These are phyloP conservation scores for Lepeophtheirus salmonis DNA, from an alignment of 1,140 invertebrate species.

Conservation along the genomic window DNA sequence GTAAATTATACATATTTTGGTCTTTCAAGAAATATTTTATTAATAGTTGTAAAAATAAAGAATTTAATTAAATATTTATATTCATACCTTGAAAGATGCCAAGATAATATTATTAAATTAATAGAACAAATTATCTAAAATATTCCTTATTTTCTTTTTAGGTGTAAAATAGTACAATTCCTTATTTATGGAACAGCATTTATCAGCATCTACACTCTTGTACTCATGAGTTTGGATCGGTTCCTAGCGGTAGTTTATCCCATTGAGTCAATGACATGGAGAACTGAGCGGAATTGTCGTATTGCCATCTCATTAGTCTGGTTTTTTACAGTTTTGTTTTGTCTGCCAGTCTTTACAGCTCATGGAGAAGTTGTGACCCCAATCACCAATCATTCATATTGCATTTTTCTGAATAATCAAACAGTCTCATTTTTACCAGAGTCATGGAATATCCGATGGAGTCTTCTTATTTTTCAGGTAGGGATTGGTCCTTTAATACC, in stretches of 20 bases:
- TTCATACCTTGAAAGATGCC: too few species aligned
- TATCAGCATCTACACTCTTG: conserved; percentile 76
- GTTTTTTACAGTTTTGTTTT: conserved; percentile 50
- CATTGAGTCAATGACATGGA: conserved; percentile 30
- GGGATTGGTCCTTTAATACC: too few species aligned
- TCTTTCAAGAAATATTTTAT: too few species aligned
- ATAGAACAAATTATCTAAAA: too few species aligned
- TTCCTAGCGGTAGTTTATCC: conserved; percentile 88
- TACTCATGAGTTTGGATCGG: conserved; percentile 82
- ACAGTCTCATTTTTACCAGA: neutral
- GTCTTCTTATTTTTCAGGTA: neutral
- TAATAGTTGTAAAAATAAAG: too few species aligned
- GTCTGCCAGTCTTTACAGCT: conserved; percentile 51
- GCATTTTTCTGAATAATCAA: conserved; percentile 37
- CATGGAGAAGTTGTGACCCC: conserved; percentile 54
- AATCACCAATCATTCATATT: conserved; percentile 35
- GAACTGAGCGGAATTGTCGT: conserved; percentile 65
- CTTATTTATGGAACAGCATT: conserved; percentile 71
- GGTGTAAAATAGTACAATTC: conserved; percentile 29
- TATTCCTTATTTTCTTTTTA: neutral
- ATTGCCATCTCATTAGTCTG: conserved; percentile 56
- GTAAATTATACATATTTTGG: too few species aligned
- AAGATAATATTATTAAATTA: too few species aligned
- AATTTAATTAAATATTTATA: too few species aligned
- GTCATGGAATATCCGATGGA: neutral